Evolutionary conservation across 2,888 invertebrate species (phyloP), one percentile per base, ranked within the genome.

Genomic region (Drosophila setosimentum): DNA sequence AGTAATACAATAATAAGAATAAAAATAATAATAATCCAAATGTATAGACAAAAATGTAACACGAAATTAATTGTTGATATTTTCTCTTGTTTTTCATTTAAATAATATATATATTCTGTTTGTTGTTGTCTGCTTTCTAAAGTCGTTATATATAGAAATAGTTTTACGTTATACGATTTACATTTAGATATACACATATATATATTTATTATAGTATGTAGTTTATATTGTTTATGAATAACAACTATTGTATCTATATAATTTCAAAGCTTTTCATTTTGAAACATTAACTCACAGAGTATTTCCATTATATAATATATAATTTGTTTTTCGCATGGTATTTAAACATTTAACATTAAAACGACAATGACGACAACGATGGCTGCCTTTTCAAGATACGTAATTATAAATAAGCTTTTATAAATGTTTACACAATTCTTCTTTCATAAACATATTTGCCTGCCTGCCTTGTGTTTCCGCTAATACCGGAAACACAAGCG

Each of bases 251-350:
- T 83, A 81, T 80, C 59, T 69, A 65, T 64, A 40, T 85, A 83
- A 83, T 89, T 86, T 73, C 89, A 89, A 87, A 89, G 85, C 80
- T 72, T 84, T 76, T 66, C 70, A 35, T 78, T 80, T 89, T 89
- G 79, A 86, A 86, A 89, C 75, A 78, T 82, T 62, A 89, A 91
- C 88, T 91, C 88, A 89, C 90, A 88, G 88, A 88, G 91, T 88
- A 88, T 91, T 90, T 85, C 67, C 85, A 83, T 83, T 88, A 82
- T 89, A 82, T 78, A 76, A 73, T 89, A 84, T 82, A 84, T 84
- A 87, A 71, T 80, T 59, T 63, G 57, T 66, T 69, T 67, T 68
- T 63, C 48, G 68, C 68, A 73, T 62, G 72, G 33, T 80, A 48
- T 68, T 77, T 79, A 64, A 86, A 88, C 87, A 78, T 89, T 81